These are phyloP conservation scores for Eulemur mongoz DNA, from an alignment of 2,797 vertebrate genomes.

Conservation along the genomic window DNA sequence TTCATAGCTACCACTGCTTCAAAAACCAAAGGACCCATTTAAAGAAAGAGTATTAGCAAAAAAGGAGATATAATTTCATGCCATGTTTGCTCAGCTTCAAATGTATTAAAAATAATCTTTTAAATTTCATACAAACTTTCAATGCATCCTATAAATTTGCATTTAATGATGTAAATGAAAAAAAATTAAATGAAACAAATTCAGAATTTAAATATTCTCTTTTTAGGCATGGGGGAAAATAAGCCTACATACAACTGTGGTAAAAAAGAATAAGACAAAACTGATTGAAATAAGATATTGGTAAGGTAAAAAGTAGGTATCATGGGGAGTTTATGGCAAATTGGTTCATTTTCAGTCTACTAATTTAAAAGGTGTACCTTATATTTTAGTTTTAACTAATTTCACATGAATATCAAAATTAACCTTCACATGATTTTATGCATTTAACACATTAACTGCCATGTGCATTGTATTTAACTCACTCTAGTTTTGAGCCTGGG, in stretches of 20 bases:
- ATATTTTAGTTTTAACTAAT: slow-evolving; percentile 19
- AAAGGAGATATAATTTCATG: neutral
- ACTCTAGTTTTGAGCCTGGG: no score
- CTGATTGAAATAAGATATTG: neutral
- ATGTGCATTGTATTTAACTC: no score
- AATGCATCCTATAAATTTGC: neutral
- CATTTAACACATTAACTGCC: neutral
- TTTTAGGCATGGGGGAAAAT: neutral
- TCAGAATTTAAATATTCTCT: neutral
- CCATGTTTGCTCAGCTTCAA: neutral
- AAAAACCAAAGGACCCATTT: neutral
- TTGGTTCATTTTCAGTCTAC: neutral
- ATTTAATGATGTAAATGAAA: neutral
- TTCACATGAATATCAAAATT: neutral
- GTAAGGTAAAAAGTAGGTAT: neutral
- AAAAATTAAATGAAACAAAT: neutral
- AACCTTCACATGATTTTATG: neutral
- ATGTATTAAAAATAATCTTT: neutral
- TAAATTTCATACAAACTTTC: neutral
- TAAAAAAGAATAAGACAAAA: neutral
- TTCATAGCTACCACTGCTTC: neutral
- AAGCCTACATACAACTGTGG: neutral
- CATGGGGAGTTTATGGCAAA: neutral
- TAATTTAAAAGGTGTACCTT: neutral
- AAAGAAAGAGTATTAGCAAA: neutral